These are phyloP conservation scores for Muscicapa striata DNA, from an alignment of 2,797 vertebrate genomes.

Conservation along the genomic window DNA sequence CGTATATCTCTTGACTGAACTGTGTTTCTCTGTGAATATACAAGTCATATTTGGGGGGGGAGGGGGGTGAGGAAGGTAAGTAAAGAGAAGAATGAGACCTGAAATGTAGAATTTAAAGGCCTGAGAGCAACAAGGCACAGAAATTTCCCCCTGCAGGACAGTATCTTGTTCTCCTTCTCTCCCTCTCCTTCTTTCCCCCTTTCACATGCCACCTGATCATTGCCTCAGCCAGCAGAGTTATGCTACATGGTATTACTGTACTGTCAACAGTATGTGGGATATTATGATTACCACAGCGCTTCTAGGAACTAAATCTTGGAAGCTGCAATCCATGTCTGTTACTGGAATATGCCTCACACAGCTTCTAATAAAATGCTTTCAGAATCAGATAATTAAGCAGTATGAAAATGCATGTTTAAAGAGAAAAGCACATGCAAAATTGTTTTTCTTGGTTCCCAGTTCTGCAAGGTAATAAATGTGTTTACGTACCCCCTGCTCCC, in stretches of 20 bases:
- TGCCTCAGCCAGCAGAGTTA: conserved; percentile 53
- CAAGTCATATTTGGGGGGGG: not conserved
- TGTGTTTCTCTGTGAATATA: not conserved
- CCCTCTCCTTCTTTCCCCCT: not conserved
- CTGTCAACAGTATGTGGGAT: conserved; percentile 31
- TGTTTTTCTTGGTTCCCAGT: not conserved
- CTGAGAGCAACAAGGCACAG: not conserved
- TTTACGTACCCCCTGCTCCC: not conserved
- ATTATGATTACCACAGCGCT: conserved; percentile 48
- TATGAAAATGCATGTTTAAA: conserved; percentile 35
- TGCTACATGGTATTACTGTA: conserved; percentile 36
- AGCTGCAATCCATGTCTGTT: conserved; percentile 13
- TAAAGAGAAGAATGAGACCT: not conserved
- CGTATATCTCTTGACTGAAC: not conserved
- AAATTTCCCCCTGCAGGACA: not conserved
- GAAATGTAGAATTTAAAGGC: not conserved
- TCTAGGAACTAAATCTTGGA: conserved; percentile 60
- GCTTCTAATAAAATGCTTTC: conserved; percentile 46
- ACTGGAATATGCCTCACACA: not conserved
- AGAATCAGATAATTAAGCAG: conserved; percentile 55
- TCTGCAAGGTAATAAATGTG: not conserved
- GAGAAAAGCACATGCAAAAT: not conserved
- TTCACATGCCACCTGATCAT: conserved; percentile 28
- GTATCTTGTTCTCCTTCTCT: not conserved
- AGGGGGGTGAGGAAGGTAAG: not conserved